These are phyloP conservation scores for Dipus sagitta DNA, from an alignment of 2,797 vertebrate genomes.

Conservation along the genomic window DNA sequence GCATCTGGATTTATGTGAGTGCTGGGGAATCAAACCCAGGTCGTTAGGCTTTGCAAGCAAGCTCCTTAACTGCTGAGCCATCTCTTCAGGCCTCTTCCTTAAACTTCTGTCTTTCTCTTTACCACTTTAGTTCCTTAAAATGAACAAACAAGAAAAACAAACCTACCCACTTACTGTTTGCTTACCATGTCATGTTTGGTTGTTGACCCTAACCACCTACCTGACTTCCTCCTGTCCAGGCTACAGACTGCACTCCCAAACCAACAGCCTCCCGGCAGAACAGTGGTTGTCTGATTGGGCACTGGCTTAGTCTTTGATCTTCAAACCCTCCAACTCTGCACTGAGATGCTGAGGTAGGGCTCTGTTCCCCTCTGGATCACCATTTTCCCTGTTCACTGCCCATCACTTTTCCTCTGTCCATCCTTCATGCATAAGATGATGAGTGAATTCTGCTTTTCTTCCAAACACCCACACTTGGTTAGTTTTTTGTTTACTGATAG, in stretches of 20 bases:
- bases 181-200: not conserved
- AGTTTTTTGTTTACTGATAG: not conserved
- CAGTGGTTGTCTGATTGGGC: not conserved
- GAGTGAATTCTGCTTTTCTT: not conserved
- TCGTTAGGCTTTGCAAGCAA: too few species aligned
- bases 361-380: not conserved
- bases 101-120: not conserved
- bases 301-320: not conserved
- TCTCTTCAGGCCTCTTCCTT: not conserved
- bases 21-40: too few species aligned
- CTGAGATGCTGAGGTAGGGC: not conserved
- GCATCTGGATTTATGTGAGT: too few species aligned
- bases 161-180: not conserved
- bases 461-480: not conserved
- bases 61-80: too few species aligned
- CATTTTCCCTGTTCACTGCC: not conserved
- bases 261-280: not conserved
- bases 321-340: not conserved
- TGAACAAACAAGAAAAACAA: not conserved
- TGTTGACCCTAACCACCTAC: not conserved
- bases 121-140: conserved; percentile 7
- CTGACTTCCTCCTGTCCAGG: not conserved
- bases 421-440: not conserved
- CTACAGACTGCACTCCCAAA: not conserved
- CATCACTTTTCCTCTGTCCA: not conserved